phyloP scores from a whole-genome alignment of 2,797 vertebrate genomes.

The Antennarius maculatus region DNA sequence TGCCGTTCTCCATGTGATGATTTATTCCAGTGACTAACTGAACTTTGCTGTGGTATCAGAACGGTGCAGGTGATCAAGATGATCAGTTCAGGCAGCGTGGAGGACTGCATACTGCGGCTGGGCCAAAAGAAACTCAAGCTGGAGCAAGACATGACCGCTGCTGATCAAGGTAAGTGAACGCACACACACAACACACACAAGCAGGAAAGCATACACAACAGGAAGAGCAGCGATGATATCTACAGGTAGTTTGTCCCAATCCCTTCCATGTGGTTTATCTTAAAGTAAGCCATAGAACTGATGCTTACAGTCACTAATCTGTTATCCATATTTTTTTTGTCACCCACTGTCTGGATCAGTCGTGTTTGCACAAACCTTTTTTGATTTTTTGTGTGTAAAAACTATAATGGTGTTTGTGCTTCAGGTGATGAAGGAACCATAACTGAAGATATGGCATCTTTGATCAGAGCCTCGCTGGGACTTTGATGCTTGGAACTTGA shows the following conservation, averaged over 20 bases:
- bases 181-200: neutral
- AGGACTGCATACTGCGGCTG: slow-evolving; percentile 92
- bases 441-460: slow-evolving; percentile 91
- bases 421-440: slow-evolving; percentile 88
- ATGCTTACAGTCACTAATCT: too few species aligned
- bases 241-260: too few species aligned
- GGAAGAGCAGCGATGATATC: neutral
- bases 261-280: too few species aligned
- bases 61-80: slow-evolving; percentile 89
- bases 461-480: slow-evolving; percentile 93
- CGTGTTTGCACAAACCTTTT: neutral
- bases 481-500: slow-evolving; percentile 77
- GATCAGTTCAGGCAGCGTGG: slow-evolving; percentile 92
- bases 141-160: slow-evolving; percentile 94
- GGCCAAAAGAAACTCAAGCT: slow-evolving; percentile 93
- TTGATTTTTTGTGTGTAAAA: neutral
- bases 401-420: slow-evolving; percentile 33
- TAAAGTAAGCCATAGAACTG: too few species aligned
- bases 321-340: neutral
- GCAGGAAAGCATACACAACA: neutral
- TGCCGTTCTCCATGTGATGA: neutral
- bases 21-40: neutral
- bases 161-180: slow-evolving; percentile 84
- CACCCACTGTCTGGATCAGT: neutral
- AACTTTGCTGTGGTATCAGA: slow-evolving; percentile 54